Base-by-base conservation (phyloP, 2,888 invertebrate species). In the Tetheella fluctuosa region DNA sequence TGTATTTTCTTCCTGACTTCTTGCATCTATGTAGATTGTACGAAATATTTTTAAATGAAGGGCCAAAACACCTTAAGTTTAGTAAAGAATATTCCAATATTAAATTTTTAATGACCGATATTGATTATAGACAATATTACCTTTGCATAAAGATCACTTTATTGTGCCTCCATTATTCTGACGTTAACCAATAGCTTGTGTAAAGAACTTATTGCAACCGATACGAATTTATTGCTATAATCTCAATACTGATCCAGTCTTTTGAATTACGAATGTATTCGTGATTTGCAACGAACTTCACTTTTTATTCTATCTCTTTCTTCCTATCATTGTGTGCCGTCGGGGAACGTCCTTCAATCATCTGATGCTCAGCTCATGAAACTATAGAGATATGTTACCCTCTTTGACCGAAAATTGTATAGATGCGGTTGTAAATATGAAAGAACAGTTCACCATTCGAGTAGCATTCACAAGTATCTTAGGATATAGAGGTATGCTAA, bases 291-390 rank as follows among this genome's bases (percentile, higher is more conserved):
- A 71, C 59, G 28, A 56, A 37, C 42, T 17, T 53, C 57, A 62
- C 59, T 66, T 70, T 71, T 66, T 56, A 39, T 8, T 54, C 60
- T 59, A 56, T 48, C 57, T 60, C 69, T 69, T 64, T 69, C 55
- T 53, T 59, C 52, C 42, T 39, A 34, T 56, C 58, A 58, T 60
- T 53, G 15, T 59, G 54, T 58, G 52, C 52, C 62, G 57, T 59
- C 64, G 59, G 72, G 68, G 68, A 69, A 65, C 71, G 72, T 69
- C 78, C 68, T 74, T 88, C 84, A 84, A 86, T 88, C 87, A 88
- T 85, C 72, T 69, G n/a, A 8, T 10, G 20, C 48, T 48, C 17
- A 48, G 48, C 20, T 48, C 48, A 48, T 48, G 20, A 17, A 48
- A 48, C 17, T 20, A 10, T 20, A 20, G 20, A 48, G 48, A 20